Evolutionary conservation across 2,888 invertebrate species (phyloP), one percentile per base, ranked within the genome.

Genomic region (Drosophila pseudotalamancana): DNA sequence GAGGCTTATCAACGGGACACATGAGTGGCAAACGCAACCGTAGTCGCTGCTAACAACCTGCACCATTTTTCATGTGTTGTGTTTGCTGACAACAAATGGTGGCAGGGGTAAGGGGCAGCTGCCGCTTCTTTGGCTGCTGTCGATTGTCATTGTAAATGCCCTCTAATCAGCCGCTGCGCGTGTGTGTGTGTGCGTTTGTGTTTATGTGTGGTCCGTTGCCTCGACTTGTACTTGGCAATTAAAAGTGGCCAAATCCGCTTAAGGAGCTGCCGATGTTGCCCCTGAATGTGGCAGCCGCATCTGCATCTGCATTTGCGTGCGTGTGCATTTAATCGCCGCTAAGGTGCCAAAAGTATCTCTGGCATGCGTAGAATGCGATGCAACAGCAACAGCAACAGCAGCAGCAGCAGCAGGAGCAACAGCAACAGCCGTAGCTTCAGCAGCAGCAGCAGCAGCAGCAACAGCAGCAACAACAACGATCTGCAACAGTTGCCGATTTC

Each of bases 281-380:
- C 27, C 27, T 27, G 27, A 27, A 18, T 16, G 29, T 25, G 16
- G 37, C 27, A 27, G 23, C 25, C n/a, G 43, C 27, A 18, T 27
- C 27, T n/a, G 19, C 16, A 25, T 29, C n/a, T 29, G 50, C 23
- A 49, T 18, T 19, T 50, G 31, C 50, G 59, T 75, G 80, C 71
- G 72, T 83, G 84, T 75, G 88, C 77, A 87, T 84, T 84, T 84
- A 84, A 87, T 88, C 88, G 69, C 67, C 72, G 78, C 66, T 71
- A 73, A 84, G 84, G 88, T 84, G 88, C 84, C 87, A 88, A 84
- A 84, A 88, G 88, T 84, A 88, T 84, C 87, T 87, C 59, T 61
- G 85, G 85, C 79, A 84, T 84, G 85, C 85, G 82, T 77, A 76
- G 85, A 80, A 83, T 84, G 81, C 83, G 64, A 46, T 57, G 59